Base-by-base conservation (phyloP, 2,888 invertebrate species). In the Calliphora vomitoria region DNA sequence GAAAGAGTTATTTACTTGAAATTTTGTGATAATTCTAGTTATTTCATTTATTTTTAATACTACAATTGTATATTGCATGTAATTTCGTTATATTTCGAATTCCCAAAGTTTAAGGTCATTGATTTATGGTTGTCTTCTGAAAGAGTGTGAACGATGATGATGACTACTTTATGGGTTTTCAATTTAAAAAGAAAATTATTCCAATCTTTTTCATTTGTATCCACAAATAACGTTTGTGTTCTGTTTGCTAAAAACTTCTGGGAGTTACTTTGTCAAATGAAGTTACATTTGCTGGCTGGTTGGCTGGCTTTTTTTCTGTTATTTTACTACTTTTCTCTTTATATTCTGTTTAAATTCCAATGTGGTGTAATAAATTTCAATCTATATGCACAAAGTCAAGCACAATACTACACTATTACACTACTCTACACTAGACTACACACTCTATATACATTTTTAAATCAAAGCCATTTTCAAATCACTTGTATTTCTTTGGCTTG, bases 291-390 rank as follows among this genome's bases (percentile, higher is more conserved):
- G 25, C 6, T 47, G 31, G n/a, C 13, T 66, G 35, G 5, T 55
- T 31, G 4, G 25, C 35, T 11, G 31, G 35, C 41, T 71, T 58
- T 31, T 25, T 4, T 41, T n/a, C 20, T 4, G 8, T 41, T 35
- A 25, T 20, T 60, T 11, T n/a, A 50, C 13, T 47, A 15, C 15
- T 53, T 18, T 25, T 64, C 18, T 38, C 50, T 47, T 38, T 62
- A 18, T 41, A 44, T 69, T 53, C 50, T 41, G 25, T 58, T 62
- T 75, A 50, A 68, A 74, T 64, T 74, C 41, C 84, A 68, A 69
- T 85, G 68, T 82, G 78, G 66, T 79, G 75, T 85, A 87, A 87
- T 87, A 87, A 87, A 87, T 87, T 82, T 82, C 87, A 87, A 87
- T 87, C 62, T 87, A 78, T 87, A 87, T 87, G 81, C 87, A 87